Evolutionary conservation across 2,113 vertebrate species (phyloP).

Genomic region (Eira barbara): DNA sequence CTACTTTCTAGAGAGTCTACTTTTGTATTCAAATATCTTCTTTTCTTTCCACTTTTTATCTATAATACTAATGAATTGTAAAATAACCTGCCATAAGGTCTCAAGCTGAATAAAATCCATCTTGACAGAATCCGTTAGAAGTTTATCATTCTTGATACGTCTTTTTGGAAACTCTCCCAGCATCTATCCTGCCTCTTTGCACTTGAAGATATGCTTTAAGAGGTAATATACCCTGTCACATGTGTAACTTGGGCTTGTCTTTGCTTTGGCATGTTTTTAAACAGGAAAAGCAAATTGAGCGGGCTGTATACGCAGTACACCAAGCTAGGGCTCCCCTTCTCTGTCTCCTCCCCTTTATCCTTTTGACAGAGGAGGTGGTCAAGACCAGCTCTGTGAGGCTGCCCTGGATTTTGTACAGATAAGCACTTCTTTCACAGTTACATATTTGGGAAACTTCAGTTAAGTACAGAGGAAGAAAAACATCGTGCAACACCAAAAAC

Average conservation of each 20-base stretch:
- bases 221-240: slow-evolving; percentile 14
- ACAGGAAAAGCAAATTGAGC: slow-evolving; percentile 54
- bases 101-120: not conserved
- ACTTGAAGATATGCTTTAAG: slow-evolving; percentile 44
- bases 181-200: slow-evolving; percentile 20
- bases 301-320: slow-evolving; percentile 56
- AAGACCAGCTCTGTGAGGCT: not conserved
- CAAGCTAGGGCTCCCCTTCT: slow-evolving; percentile 22
- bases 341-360: not conserved
- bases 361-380: slow-evolving; percentile 31
- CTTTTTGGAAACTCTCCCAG: not conserved
- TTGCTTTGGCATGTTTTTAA: slow-evolving; percentile 56
- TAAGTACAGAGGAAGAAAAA: not conserved
- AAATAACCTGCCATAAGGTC: not conserved
- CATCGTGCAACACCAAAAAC: not conserved
- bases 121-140: not conserved
- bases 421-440: not conserved
- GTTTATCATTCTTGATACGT: not conserved
- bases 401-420: not conserved
- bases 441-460: not conserved
- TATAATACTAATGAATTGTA: not conserved
- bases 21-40: not conserved
- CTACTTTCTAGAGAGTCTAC: not conserved
- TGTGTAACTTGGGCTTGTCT: slow-evolving; percentile 47
- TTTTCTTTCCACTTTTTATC: slow-evolving; percentile 13